Evolutionary conservation across 2,113 vertebrate species (phyloP).

Genomic region (Dipodomys stephensi): DNA sequence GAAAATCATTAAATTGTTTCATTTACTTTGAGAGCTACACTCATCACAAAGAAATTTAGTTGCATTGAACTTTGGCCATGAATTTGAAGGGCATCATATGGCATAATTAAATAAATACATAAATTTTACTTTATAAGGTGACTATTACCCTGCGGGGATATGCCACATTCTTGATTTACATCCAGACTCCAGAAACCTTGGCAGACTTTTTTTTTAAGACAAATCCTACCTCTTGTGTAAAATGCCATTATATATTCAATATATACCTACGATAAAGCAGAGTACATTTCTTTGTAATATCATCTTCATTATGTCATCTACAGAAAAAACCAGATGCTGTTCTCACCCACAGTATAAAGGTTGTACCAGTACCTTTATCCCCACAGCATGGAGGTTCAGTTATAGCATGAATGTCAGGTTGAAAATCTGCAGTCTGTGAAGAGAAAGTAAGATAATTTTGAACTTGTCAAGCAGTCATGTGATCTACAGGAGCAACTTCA

Average conservation of each 20-base stretch:
- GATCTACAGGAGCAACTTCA: too few species aligned
- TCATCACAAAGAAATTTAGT: slow-evolving; percentile 70
- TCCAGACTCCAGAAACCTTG: slow-evolving; percentile 72
- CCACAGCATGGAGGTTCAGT: not conserved
- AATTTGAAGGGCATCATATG: slow-evolving; percentile 53
- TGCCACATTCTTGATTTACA: slow-evolving; percentile 68
- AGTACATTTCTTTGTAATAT: slow-evolving; percentile 13
- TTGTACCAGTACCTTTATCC: not conserved
- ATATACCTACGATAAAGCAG: not conserved
- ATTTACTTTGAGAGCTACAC: slow-evolving; percentile 34
- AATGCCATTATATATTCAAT: slow-evolving; percentile 62
- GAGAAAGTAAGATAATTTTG: not conserved
- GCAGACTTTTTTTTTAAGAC: not conserved
- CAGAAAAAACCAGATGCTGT: not conserved
- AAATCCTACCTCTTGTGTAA: slow-evolving; percentile 60
- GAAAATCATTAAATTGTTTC: slow-evolving; percentile 68
- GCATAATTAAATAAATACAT: slow-evolving; percentile 78
- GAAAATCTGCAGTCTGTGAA: not conserved
- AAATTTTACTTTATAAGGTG: slow-evolving; percentile 78
- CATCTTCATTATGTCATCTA: not conserved
- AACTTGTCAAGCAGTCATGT: not conserved
- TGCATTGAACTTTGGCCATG: slow-evolving; percentile 44
- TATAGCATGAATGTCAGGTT: not conserved
- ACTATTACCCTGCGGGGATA: slow-evolving; percentile 68
- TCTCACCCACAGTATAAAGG: not conserved